Evolutionary conservation across 2,797 vertebrate species (phyloP), one percentile per base, ranked within the genome.

Genomic region (Aeoliscus strigatus): DNA sequence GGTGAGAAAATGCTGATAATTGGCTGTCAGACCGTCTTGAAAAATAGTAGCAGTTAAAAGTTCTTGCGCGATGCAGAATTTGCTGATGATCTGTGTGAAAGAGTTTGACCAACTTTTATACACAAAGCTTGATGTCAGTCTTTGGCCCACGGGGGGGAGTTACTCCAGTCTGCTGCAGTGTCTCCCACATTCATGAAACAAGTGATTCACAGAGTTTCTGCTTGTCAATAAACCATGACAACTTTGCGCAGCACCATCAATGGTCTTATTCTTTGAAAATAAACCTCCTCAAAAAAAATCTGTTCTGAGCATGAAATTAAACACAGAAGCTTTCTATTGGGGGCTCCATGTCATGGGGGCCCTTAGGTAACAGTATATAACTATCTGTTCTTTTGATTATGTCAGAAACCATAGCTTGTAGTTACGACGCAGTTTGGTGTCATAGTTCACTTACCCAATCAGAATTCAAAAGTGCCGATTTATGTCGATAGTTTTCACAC

Each of bases 11-110:
- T 57, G 28, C 51, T 60, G 50, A 70, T 83, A 83, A 83, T 80
- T 77, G 71, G 70, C 74, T 74, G 75, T 75, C 80, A 75, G 66
- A 33, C 46, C 66, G 70, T 75, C 64, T 37, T 28, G 39, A 69
- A 60, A 37, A 57, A 36, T 40, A 46, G 40, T 62, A 49, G 27
- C 15, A 39, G 37, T 59, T 51, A 39, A 46, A 66, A 70, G 66
- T 73, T 66, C 31, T 35, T 43, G 8, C 39, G 12, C 29, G 17
- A 27, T 48, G 36, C 39, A 45, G 33, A 39, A 38, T 31, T 37
- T 40, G 42, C 61, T 28, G 33, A 55, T 39, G 52, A 37, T 57
- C 32, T 29, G 18, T 23, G 33, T 5, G 5, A 68, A n/a, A 47
- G 27, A 50, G 39, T 77, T 47, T 65, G 48, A 30, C 61, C 51